phyloP scores from a whole-genome alignment of 2,888 invertebrate species.

The Nowickia ferox region DNA sequence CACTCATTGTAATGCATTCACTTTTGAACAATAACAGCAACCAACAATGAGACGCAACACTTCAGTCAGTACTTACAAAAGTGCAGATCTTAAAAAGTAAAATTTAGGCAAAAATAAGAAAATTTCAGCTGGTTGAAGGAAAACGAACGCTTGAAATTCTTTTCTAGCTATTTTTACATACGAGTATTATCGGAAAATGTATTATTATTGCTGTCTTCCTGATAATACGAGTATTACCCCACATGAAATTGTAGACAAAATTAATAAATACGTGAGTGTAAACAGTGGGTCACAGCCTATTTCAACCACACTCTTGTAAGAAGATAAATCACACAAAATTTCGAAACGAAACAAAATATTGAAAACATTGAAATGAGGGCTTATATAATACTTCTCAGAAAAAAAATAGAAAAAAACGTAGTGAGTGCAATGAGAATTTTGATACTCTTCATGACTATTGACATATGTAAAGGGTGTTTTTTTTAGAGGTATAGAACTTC shows the following conservation, averaged over 20 bases:
- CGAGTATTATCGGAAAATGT: conserved; percentile 28
- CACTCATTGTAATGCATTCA: conserved; percentile 49
- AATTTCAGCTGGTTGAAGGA: conserved; percentile 64
- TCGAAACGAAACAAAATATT: too few relatives aligned
- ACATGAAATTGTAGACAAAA: neutral
- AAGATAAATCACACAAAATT: too few relatives aligned
- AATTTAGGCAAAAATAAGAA: conserved; percentile 54
- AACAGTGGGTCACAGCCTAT: too few relatives aligned
- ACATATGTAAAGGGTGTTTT: too few relatives aligned
- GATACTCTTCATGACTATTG: too few relatives aligned
- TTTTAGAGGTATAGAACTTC: too few relatives aligned
- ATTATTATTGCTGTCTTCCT: conserved; percentile 38
- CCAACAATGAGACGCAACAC: conserved; percentile 21
- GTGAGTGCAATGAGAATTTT: too few relatives aligned
- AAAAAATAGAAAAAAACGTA: too few relatives aligned
- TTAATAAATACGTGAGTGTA: too few relatives aligned
- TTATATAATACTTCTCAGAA: too few relatives aligned
- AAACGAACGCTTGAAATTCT: conserved; percentile 67
- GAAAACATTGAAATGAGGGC: too few relatives aligned
- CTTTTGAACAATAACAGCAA: conserved; percentile 53
- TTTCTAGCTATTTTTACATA: conserved; percentile 47
- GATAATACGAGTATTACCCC: conserved; percentile 34
- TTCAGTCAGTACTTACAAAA: conserved; percentile 4
- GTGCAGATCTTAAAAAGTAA: conserved; percentile 55
- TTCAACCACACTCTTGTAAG: too few relatives aligned